These are phyloP conservation scores for Xanthorhoe spadicearia DNA, from an alignment of 2,888 invertebrate genomes.

Conservation along the genomic window DNA sequence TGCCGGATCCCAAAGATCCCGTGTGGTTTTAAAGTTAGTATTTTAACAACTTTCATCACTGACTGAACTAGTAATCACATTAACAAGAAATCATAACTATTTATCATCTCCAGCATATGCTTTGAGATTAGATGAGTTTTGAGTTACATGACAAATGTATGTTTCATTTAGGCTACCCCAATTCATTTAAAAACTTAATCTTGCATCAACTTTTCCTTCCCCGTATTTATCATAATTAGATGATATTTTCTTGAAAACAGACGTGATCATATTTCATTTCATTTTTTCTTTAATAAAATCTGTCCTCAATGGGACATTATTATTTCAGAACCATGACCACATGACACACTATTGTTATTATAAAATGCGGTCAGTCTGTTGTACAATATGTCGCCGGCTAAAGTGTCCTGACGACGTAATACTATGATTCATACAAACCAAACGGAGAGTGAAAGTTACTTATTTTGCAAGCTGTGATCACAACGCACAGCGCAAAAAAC, in stretches of 20 bases:
- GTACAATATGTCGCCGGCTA: constrained; percentile 67
- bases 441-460: constrained; percentile 76
- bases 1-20: no score
- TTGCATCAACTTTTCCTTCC: constrained; percentile 20
- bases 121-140: constrained; percentile 6
- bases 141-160: background rate
- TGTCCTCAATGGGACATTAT: constrained; percentile 26
- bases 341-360: constrained; percentile 63
- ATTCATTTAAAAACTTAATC: constrained; percentile 17
- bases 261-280: no score
- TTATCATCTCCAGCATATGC: background rate
- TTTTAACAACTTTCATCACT: background rate
- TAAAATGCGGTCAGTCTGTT: constrained; percentile 64
- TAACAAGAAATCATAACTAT: background rate
- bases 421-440: constrained; percentile 64
- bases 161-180: constrained; percentile 5
- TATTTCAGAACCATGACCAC: constrained; percentile 41
- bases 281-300: background rate
- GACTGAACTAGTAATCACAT: background rate
- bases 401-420: constrained; percentile 74
- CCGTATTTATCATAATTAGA: constrained; percentile 5
- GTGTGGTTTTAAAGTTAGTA: no score
- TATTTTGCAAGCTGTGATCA: constrained; percentile 48
- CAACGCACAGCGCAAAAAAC: constrained; percentile 13
- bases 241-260: background rate